A percentile compares a stretch with the other conserved stretches of the same genome.
Evolutionary conservation across 2,797 vertebrate species (phyloP).

Genomic region (Alfaro cultratus): DNA sequence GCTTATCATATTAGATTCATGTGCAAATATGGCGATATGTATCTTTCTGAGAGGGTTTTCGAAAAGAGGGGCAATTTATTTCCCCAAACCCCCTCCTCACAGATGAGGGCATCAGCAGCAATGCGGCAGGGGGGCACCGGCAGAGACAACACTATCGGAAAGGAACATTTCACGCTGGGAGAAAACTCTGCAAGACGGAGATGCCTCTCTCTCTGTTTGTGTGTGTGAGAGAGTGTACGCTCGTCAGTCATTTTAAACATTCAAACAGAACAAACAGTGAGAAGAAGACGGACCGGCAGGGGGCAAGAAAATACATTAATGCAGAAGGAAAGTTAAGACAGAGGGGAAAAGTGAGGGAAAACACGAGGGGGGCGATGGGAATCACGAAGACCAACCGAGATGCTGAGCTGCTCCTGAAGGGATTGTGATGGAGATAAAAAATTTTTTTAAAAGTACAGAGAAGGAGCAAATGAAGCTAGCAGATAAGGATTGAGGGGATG

Average conservation of each 20-base stretch:
- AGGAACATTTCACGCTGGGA: conserved; percentile 63
- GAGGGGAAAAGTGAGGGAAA: conserved; percentile 21
- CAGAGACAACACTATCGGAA: conserved; percentile 57
- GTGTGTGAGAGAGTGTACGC: conserved; percentile 15
- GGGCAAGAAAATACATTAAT: conserved; percentile 24
- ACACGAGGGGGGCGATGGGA: conserved; percentile 14
- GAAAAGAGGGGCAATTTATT: conserved; percentile 38
- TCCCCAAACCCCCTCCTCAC: neutral
- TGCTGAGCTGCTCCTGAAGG: conserved; percentile 32
- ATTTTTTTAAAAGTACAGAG: conserved; percentile 1
- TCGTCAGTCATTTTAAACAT: conserved; percentile 47
- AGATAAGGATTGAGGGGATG: conserved; percentile 50
- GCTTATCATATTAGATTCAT: conserved; percentile 1
- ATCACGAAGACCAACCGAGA: conserved; percentile 31
- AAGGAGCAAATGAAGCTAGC: conserved; percentile 31
- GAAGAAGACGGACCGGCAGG: conserved; percentile 6
- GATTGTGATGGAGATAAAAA: conserved; percentile 13
- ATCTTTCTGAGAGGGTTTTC: conserved; percentile 30
- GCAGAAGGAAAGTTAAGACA: conserved; percentile 30
- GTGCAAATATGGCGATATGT: neutral
- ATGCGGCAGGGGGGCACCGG: conserved; percentile 24
- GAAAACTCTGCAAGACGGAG: conserved; percentile 45
- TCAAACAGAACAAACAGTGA: conserved; percentile 35
- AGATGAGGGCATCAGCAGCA: conserved; percentile 35
- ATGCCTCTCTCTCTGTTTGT: conserved; percentile 8